Percentiles rank a stretch among this genome's conserved stretches.
Evolutionary conservation across 2,797 vertebrate genomes (phyloP).

Genomic region (Pseudomugil gertrudae): DNA sequence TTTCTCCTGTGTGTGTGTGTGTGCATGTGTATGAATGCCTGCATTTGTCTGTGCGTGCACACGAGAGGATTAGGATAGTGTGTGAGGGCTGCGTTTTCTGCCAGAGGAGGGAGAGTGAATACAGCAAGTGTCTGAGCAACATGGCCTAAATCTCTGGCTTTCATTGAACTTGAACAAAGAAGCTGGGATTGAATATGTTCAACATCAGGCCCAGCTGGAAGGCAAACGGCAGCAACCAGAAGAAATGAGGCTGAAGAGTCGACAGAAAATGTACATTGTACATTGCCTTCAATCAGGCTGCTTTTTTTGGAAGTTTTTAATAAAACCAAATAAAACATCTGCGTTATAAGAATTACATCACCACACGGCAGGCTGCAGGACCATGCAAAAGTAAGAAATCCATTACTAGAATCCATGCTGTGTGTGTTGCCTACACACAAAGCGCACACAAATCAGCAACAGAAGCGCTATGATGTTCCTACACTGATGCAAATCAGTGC

Average conservation of each 20-base stretch:
- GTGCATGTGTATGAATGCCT: slow-evolving; percentile 30
- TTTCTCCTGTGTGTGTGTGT: slow-evolving; percentile 46
- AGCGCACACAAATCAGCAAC: not conserved
- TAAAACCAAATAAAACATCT: not conserved
- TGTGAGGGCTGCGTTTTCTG: slow-evolving; percentile 47
- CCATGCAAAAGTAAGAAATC: not conserved
- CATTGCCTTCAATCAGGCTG: slow-evolving; percentile 1
- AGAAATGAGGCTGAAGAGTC: slow-evolving; percentile 23
- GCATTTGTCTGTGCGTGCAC: slow-evolving; percentile 17
- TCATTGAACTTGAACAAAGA: slow-evolving; percentile 62
- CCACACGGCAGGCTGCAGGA: not conserved
- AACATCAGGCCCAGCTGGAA: slow-evolving; percentile 46
- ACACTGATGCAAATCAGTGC: not conserved
- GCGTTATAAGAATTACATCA: not conserved
- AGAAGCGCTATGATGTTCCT: not conserved
- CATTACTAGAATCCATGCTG: not conserved
- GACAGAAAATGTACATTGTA: slow-evolving; percentile 13
- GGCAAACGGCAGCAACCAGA: slow-evolving; percentile 35
- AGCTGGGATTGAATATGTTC: slow-evolving; percentile 50
- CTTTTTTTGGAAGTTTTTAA: not conserved
- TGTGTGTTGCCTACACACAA: not conserved
- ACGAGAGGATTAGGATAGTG: slow-evolving; percentile 56
- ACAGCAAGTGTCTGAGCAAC: slow-evolving; percentile 43
- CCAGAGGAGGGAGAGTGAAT: slow-evolving; percentile 49
- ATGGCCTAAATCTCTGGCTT: slow-evolving; percentile 66